Percentiles rank a stretch among this genome's conserved stretches.
phyloP scores from a whole-genome alignment of 2,888 invertebrate species.

The Resseliella maxima region DNA sequence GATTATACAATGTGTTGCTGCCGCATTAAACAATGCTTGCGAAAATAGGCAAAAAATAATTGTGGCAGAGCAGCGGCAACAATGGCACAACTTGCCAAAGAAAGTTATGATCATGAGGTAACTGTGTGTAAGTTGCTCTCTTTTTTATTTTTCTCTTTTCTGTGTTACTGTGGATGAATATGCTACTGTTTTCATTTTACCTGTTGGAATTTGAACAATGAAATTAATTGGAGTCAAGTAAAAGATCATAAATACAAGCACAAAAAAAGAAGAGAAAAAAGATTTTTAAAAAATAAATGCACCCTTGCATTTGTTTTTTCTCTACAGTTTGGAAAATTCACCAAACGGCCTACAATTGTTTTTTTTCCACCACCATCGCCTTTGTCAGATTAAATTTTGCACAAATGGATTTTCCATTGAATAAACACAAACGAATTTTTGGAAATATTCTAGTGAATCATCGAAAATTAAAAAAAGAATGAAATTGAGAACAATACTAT shows the following conservation, averaged over 20 bases:
- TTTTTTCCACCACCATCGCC: neutral
- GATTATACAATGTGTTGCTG: slow-evolving; percentile 43
- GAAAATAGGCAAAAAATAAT: neutral
- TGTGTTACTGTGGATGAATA: too few species aligned
- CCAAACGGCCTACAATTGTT: neutral
- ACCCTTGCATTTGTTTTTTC: neutral
- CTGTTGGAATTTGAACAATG: slow-evolving; percentile 33
- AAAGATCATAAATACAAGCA: slow-evolving; percentile 4
- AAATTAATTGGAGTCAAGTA: neutral
- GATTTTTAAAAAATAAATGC: neutral
- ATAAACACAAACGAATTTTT: too few species aligned
- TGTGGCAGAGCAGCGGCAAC: neutral
- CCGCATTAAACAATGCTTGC: neutral
- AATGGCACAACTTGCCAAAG: neutral
- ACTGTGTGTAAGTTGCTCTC: slow-evolving; percentile 2
- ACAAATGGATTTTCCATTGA: too few species aligned
- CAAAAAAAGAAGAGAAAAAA: neutral
- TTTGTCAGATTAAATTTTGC: too few species aligned
- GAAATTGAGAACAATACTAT: too few species aligned
- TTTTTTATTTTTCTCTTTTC: slow-evolving; percentile 1
- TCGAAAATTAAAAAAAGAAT: too few species aligned
- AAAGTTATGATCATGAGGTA: slow-evolving; percentile 47
- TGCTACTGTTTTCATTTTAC: too few species aligned
- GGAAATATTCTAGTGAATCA: too few species aligned
- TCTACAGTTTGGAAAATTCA: neutral